These are phyloP conservation scores for Elaphurus davidianus DNA, from an alignment of 2,113 vertebrate species.

Conservation along the genomic window DNA sequence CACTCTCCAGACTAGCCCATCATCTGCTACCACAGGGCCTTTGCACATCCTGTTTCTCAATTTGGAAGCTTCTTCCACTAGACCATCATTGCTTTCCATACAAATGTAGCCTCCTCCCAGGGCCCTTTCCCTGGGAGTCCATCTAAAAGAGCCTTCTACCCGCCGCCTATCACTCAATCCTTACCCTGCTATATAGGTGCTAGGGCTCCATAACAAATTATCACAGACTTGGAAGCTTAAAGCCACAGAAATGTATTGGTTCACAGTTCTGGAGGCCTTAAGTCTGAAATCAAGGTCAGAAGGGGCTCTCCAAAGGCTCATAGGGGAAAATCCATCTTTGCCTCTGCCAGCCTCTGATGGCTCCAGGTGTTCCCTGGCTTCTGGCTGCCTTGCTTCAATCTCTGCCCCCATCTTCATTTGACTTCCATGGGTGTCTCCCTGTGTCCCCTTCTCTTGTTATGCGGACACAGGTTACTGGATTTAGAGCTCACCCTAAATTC, in stretches of 20 bases:
- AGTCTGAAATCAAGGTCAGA: too few relatives aligned
- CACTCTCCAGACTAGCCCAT: neutral
- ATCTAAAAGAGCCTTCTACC: neutral
- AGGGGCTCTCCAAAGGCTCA: neutral
- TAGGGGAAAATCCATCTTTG: neutral
- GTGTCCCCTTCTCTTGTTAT: neutral
- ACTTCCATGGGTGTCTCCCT: neutral
- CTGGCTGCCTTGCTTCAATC: neutral
- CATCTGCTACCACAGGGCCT: neutral
- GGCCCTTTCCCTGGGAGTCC: neutral
- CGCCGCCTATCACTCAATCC: neutral
- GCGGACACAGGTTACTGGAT: neutral
- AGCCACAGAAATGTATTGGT: neutral
- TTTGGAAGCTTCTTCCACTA: neutral
- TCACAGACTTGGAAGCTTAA: neutral
- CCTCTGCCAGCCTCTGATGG: neutral
- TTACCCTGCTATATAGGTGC: neutral
- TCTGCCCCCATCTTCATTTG: neutral
- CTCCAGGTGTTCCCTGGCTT: neutral
- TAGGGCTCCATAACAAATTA: accelerated
- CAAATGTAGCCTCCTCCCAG: neutral
- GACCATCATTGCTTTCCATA: neutral
- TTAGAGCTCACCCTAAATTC: neutral
- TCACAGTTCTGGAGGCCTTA: neutral
- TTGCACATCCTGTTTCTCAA: neutral